Conservation (phyloP, 2,888 invertebrate species). For the Drosophila setosimentum region DNA sequence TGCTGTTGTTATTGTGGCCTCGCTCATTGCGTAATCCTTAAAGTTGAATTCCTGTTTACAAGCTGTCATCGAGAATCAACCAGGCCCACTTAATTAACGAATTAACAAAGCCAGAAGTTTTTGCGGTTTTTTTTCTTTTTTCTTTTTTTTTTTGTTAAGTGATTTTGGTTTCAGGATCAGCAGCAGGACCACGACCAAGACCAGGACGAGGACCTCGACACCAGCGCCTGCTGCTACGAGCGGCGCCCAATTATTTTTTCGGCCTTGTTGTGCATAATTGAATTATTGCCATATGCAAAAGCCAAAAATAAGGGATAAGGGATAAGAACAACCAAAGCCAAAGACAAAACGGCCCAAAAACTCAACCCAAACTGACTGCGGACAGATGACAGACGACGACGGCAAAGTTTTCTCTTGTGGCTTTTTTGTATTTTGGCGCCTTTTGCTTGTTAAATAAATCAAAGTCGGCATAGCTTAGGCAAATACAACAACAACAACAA, state of each 20-base stretch:
- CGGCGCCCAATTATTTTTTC: constrained; percentile 69
- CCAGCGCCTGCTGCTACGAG: constrained; percentile 30
- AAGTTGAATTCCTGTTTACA: constrained; percentile 72
- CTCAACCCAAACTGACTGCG: constrained; percentile 16
- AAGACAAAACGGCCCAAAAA: constrained; percentile 16
- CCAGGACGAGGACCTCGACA: constrained; percentile 7
- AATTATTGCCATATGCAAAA: constrained; percentile 80
- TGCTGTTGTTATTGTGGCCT: constrained; percentile 40
- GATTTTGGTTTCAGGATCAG: constrained; percentile 54
- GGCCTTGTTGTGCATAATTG: constrained; percentile 80
- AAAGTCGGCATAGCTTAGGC: constrained; percentile 60
- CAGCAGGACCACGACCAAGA: constrained; percentile 5
- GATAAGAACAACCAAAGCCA: constrained; percentile 3
- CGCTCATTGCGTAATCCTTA: constrained; percentile 73
- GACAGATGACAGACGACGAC: constrained; percentile 41
- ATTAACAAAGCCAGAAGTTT: constrained; percentile 80
- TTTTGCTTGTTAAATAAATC: constrained; percentile 72
- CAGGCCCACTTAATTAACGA: constrained; percentile 78
- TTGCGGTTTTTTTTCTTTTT: constrained; percentile 49
- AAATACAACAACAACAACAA: constrained; percentile 17
- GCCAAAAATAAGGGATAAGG: constrained; percentile 56
- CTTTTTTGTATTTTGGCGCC: constrained; percentile 63
- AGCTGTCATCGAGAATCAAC: constrained; percentile 68
- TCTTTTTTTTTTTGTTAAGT: constrained; percentile 47
- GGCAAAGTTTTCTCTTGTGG: constrained; percentile 65